These are phyloP conservation scores for Sebastes schlegelii DNA, from an alignment of 2,113 vertebrate species.

Conservation along the genomic window DNA sequence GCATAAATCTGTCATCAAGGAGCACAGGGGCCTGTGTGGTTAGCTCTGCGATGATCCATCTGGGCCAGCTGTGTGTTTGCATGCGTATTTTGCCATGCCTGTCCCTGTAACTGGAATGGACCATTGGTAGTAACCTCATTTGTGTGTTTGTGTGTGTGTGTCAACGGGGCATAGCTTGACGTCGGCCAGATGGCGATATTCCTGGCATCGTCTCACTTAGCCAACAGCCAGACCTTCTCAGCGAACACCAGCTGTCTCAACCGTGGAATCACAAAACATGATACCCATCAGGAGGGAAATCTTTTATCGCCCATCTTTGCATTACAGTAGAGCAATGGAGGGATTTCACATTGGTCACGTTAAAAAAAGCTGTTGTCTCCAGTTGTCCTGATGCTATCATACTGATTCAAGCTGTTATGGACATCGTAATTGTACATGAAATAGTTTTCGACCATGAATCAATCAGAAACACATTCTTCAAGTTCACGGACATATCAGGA, in stretches of 20 bases:
- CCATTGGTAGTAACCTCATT: constrained; percentile 58
- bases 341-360: constrained; percentile 27
- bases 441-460: background rate
- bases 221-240: constrained; percentile 63
- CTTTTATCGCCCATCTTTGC: constrained; percentile 46
- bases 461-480: constrained; percentile 14
- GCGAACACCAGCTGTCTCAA: constrained; percentile 70
- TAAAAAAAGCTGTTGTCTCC: background rate
- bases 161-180: constrained; percentile 57
- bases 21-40: constrained; percentile 60
- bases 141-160: constrained; percentile 30
- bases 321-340: constrained; percentile 49
- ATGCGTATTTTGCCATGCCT: constrained; percentile 42
- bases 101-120: constrained; percentile 56
- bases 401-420: background rate
- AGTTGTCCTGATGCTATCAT: constrained; percentile 18
- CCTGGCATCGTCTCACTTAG: constrained; percentile 70
- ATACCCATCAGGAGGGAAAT: constrained; percentile 55
- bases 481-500: constrained; percentile 8
- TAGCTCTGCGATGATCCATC: constrained; percentile 70
- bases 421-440: background rate
- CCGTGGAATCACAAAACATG: constrained; percentile 62
- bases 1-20: constrained; percentile 76
- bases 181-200: constrained; percentile 79
- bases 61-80: constrained; percentile 72